Evolutionary conservation across 2,797 vertebrate species (phyloP).

Genomic region (Peromyscus attwateri): DNA sequence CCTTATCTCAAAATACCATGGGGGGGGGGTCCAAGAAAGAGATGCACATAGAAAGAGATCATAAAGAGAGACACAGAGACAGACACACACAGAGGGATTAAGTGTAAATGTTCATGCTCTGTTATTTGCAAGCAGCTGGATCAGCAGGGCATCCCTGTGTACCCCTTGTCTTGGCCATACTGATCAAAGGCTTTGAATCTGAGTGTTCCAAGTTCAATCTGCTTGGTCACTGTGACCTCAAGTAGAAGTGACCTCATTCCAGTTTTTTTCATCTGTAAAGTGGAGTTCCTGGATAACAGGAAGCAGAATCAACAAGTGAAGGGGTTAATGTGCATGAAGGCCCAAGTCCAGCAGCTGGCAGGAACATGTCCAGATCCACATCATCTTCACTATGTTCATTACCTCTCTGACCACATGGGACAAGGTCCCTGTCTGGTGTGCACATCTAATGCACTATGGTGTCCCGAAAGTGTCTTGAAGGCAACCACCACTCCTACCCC

Average conservation of each 20-base stretch:
- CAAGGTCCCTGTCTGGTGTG: not conserved
- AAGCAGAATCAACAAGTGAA: accelerated
- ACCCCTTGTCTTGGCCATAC: not conserved
- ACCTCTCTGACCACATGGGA: not conserved
- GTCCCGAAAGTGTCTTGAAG: not conserved
- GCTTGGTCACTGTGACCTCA: not conserved
- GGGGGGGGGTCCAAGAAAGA: not conserved
- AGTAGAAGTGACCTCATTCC: not conserved
- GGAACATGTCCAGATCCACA: accelerated
- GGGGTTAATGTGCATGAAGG: accelerated
- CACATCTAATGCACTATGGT: not conserved
- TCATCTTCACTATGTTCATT: accelerated
- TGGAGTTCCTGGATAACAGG: not conserved
- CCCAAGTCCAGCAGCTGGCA: accelerated
- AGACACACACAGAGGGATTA: not conserved
- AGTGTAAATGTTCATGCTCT: not conserved
- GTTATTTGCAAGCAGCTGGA: not conserved
- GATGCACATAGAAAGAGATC: not conserved
- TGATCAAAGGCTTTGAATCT: not conserved
- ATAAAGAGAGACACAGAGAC: not conserved
- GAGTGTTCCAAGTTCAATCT: not conserved
- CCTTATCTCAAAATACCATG: not conserved
- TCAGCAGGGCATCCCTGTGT: accelerated
- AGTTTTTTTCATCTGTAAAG: not conserved
- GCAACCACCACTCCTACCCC: accelerated